Evolutionary conservation across 2,888 invertebrate species (phyloP).

Genomic region (Caenorhabditis sp.): DNA sequence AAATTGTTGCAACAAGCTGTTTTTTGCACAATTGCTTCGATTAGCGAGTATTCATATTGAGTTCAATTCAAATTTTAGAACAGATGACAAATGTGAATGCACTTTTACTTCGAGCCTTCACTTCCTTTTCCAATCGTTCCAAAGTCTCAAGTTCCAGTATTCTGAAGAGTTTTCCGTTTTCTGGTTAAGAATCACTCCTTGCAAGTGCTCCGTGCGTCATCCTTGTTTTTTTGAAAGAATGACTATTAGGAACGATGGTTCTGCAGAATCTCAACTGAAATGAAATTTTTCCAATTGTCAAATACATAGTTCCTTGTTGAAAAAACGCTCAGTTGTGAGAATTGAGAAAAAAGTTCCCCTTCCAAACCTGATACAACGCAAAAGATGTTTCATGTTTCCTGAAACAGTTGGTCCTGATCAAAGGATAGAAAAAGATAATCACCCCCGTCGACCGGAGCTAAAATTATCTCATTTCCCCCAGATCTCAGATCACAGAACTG

Average conservation of each 20-base stretch:
- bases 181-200: slow-evolving; percentile 6
- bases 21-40: background rate
- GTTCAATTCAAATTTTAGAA: background rate
- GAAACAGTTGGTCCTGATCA: background rate
- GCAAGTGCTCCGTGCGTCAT: slow-evolving; percentile 35
- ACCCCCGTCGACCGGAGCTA: background rate
- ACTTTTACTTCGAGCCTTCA: background rate
- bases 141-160: slow-evolving; percentile 20
- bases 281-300: too few species aligned
- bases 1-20: background rate
- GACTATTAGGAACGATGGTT: background rate
- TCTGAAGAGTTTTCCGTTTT: slow-evolving; percentile 31
- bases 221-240: slow-evolving; percentile 1
- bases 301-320: too few species aligned
- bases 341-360: too few species aligned
- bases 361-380: too few species aligned
- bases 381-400: slow-evolving; percentile 2
- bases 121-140: slow-evolving; percentile 19
- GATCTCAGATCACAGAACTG: slow-evolving; percentile 16
- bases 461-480: slow-evolving; percentile 3
- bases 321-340: too few species aligned
- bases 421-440: background rate
- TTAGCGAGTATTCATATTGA: too few species aligned
- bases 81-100: background rate
- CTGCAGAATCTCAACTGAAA: background rate